Base-by-base conservation (phyloP, 2,888 invertebrate species). In the Anaspis maculata region DNA sequence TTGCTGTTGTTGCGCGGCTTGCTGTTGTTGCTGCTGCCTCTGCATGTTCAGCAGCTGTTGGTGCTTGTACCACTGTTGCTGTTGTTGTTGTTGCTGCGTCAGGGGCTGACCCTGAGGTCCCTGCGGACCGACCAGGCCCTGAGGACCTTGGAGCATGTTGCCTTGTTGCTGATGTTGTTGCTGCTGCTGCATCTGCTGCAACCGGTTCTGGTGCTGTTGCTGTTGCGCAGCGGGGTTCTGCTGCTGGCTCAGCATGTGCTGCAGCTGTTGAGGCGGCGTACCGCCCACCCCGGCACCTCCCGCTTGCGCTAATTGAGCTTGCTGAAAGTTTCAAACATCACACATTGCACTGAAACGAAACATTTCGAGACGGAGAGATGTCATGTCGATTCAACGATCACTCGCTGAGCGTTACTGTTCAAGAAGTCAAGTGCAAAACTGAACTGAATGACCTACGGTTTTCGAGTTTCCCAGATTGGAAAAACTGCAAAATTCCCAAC, bases 1-100 rank as follows among this genome's bases (percentile, higher is more conserved):
- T 59, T 73, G 74, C 49, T 71, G 71, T 47, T 71, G 72, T 63
- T 71, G 72, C 56, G 70, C 71, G 68, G 76, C 78, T 48, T 68
- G 59, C 55, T 71, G 71, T 68, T 76, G 79, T 46, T 67, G 69
- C 30, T 67, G 68, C 34, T 57, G 57, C 16, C 55, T 54, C 41
- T 59, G 61, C 48, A 62, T 50, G 21, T 54, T 63, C 29, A 64
- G 48, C 53, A 65, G 55, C 48, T 69, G 70, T 38, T 65, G 64
- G 27, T 67, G 67, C 38, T 64, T 64, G 38, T 58, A 58, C 63
- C 62, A 64, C 39, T 66, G 75, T 10, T 36, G 36, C 13, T 39
- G 39, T 56, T 68, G 74, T 27, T 30, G 33, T 15, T 26, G 12
- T 14, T 32, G 37, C 14, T 52, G 59, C 37, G 54, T 54, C 45